These are phyloP conservation scores for Linyphia triangularis DNA, from an alignment of 2,888 invertebrate genomes.

Conservation along the genomic window DNA sequence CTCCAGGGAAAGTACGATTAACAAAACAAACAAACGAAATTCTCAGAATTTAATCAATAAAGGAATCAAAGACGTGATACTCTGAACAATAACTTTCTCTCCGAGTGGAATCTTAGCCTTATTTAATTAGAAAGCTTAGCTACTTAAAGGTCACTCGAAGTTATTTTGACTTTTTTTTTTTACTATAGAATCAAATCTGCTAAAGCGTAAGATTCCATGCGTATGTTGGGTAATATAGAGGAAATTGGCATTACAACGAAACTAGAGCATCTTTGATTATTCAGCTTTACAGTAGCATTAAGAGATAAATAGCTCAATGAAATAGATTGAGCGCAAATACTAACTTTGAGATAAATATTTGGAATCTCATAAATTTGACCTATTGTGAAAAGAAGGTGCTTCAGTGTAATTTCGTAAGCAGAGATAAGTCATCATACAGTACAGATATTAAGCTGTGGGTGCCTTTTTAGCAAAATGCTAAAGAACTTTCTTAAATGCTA, in stretches of 20 bases:
- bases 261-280: no score
- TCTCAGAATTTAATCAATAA: neutral
- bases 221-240: neutral
- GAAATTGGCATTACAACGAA: neutral
- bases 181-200: neutral
- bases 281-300: no score
- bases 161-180: neutral
- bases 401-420: no score
- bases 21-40: neutral
- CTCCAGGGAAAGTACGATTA: neutral
- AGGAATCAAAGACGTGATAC: neutral
- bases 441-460: no score
- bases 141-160: neutral
- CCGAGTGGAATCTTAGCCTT: neutral
- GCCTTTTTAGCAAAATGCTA: no score
- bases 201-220: neutral
- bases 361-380: no score
- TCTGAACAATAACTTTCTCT: neutral
- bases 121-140: slow-evolving; percentile 1
- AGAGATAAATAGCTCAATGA: no score
- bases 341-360: no score
- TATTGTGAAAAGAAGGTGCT: no score
- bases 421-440: no score
- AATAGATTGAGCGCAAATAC: no score
- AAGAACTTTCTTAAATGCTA: no score